Evolutionary conservation across 2,888 invertebrate genomes (phyloP), one percentile per base, ranked within the genome.

Genomic region (Meiosimyza platycephala): DNA sequence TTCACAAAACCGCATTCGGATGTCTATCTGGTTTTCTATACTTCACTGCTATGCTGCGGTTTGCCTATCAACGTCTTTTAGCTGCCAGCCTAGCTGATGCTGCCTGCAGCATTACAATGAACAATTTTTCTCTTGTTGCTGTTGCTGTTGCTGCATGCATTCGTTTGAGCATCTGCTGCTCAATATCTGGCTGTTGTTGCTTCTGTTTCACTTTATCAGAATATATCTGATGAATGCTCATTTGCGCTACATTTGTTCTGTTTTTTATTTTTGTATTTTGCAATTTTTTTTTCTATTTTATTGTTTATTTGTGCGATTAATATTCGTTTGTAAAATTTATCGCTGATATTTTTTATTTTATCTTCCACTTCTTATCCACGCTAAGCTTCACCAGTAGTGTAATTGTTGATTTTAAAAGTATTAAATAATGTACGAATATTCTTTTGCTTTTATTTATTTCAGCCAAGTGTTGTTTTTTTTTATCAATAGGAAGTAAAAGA

Each of bases 181-280:
- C 40, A 5, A 54, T 54, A 54, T 7, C n/a, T n/a, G 52, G 52
- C n/a, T 52, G 13, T 52, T 52, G n/a, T 28, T 28, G 28, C 40
- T 40, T 40, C 40, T 40, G 40, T 2, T 9, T 40, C 4, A 40
- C 40, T 40, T 40, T 40, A 40, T 40, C 40, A 40, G 40, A 15
- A 15, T n/a, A 48, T n/a, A 63, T 63, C 63, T n/a, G 18, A n/a
- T 47, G 48, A 48, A 47, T 63, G 63, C 48, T 63, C 63, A 63
- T 40, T 40, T 47, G 63, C 13, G 57, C 57, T 13, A 16, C 62
- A 5, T 28, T 60, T 33, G 28, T 2, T 22, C 2, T 22, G 22
- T 22, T 22, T 28, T 60, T 28, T n/a, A 0, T 4, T 40, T 40
- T 40, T 55, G 16, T 28, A 28, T 57, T 57, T 9, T 28, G 57